A percentile compares a stretch with the other conserved stretches of the same genome.
phyloP scores from a whole-genome alignment of 2,888 invertebrate genomes.

The Sepioteuthis lessoniana region DNA sequence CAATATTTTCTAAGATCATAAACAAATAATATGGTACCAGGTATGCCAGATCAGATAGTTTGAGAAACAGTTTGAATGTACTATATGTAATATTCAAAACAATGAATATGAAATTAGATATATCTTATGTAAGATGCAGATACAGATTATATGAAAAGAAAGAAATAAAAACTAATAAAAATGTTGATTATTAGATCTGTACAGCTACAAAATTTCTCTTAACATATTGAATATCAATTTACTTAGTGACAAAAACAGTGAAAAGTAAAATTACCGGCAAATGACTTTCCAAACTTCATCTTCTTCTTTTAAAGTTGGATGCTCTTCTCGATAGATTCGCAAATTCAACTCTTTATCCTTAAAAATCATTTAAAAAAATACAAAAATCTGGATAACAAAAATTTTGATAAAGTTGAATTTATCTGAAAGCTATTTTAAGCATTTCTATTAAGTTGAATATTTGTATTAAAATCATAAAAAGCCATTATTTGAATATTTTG shows the following conservation, averaged over 20 bases:
- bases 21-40: too few relatives aligned
- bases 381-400: background rate
- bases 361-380: background rate
- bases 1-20: too few relatives aligned
- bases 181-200: background rate
- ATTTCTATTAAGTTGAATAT: background rate
- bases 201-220: background rate
- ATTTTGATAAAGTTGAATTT: background rate
- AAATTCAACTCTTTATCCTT: slow-evolving; percentile 88
- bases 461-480: background rate
- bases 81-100: background rate
- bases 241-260: background rate
- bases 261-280: slow-evolving; percentile 81
- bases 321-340: slow-evolving; percentile 93
- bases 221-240: background rate
- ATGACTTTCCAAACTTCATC: slow-evolving; percentile 92
- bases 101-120: background rate
- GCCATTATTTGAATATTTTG: background rate
- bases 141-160: background rate
- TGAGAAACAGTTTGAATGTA: background rate
- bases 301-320: slow-evolving; percentile 80
- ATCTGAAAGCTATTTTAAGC: background rate
- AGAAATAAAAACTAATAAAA: background rate
- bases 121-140: background rate
- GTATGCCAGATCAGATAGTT: too few relatives aligned